A percentile compares a stretch with the other conserved stretches of the same genome.
Evolutionary conservation across 2,113 vertebrate genomes (phyloP).

Genomic region (Colossoma macropomum): DNA sequence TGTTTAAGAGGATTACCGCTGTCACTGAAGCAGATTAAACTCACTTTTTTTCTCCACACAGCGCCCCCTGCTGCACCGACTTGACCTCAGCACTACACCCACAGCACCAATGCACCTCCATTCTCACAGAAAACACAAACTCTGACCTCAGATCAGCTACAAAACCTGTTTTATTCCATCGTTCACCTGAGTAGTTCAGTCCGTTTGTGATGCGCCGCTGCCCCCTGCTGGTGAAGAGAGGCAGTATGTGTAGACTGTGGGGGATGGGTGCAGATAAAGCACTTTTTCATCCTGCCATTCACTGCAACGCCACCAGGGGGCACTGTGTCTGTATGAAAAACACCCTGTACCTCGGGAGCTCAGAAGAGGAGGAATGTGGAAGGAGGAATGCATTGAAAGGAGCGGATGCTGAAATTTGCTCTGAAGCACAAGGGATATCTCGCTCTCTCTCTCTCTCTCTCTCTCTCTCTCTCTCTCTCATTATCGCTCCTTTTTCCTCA

Average conservation of each 20-base stretch:
- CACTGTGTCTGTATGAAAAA: slow-evolving; percentile 72
- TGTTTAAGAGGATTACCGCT: slow-evolving; percentile 73
- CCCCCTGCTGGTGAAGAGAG: slow-evolving; percentile 70
- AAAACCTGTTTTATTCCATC: neutral
- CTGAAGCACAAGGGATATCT: slow-evolving; percentile 14
- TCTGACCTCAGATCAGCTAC: neutral
- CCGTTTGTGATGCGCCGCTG: slow-evolving; percentile 69
- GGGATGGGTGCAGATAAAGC: slow-evolving; percentile 17
- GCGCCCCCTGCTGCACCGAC: slow-evolving; percentile 30
- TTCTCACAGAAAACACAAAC: neutral
- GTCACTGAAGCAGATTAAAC: slow-evolving; percentile 72
- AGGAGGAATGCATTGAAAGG: slow-evolving; percentile 3
- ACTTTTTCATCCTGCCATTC: neutral
- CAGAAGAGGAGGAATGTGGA: neutral
- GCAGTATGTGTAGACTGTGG: slow-evolving; percentile 53
- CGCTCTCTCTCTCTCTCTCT: neutral
- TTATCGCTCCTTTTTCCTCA: neutral
- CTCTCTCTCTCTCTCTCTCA: neutral
- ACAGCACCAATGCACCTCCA: neutral
- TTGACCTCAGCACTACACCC: neutral
- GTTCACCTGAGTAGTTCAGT: neutral
- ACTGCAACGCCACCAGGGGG: slow-evolving; percentile 75
- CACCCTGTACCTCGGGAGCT: neutral
- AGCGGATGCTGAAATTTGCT: slow-evolving; percentile 31
- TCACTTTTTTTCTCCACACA: slow-evolving; percentile 52